Evolutionary conservation across 2,888 invertebrate genomes (phyloP), one percentile per base, ranked within the genome.

Genomic region (Lypha dubia): DNA sequence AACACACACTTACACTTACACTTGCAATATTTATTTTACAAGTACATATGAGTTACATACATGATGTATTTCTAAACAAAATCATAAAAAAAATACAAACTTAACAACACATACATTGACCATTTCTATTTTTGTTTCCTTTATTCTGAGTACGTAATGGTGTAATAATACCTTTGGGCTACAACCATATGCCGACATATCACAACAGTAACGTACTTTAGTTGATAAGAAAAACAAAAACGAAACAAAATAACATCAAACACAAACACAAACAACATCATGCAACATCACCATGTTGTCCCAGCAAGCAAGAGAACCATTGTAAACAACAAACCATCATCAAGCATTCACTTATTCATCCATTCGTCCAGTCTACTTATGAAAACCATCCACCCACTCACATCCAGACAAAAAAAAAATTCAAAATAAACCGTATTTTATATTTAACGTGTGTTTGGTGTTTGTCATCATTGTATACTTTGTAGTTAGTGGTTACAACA

Each of bases 101-200:
- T 58, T 51, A 22, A 24, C 51, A 5, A 20, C 38, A 58, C 38
- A 46, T 8, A 32, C 22, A 46, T 35, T 53, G 49, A 56, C 49
- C 65, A 67, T 46, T 67, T 65, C 32, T 65, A 49, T n/a, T 41
- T 83, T 38, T 28, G 24, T 76, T 65, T 79, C 70, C 75, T 65
- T 77, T 77, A 83, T 86, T 81, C 83, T 74, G 86, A 85, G 86
- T 82, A 86, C 85, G 80, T 87, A 87, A 87, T 87, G 87, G 84
- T 83, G 87, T 87, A 87, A 86, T 87, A 87, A 87, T 87, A 87
- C 87, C 87, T 86, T 60, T 82, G 86, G 86, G 86, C 83, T 44
- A 83, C 63, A 51, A 80, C 79, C 85, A 85, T 85, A 85, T 85
- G 85, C 76, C 85, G 83, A 79, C 70, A 84, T 80, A 77, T 79